A percentile compares a stretch with the other conserved stretches of the same genome.
Conservation (phyloP, 2,888 invertebrate species). For the Limnephilus auricula region DNA sequence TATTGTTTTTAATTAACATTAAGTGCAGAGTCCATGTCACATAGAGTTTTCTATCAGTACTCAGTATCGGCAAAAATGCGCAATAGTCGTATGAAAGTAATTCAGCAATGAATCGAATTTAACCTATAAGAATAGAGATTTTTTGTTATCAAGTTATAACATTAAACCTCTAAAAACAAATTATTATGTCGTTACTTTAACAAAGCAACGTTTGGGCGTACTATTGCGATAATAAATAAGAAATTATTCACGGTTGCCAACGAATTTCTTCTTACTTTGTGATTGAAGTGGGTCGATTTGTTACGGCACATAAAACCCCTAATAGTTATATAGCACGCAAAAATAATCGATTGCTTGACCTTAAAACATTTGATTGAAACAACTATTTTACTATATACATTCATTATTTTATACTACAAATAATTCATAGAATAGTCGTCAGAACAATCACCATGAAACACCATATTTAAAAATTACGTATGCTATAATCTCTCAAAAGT, state of each 20-base stretch:
- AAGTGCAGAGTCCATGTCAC: no score
- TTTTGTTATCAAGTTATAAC: not conserved
- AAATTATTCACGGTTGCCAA: slow-evolving; percentile 2
- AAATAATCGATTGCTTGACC: not conserved
- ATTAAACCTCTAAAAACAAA: not conserved
- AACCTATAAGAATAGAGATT: not conserved
- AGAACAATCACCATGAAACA: not conserved
- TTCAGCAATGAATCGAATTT: no score
- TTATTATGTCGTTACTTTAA: not conserved
- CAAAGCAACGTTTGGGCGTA: not conserved
- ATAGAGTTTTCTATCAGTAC: no score
- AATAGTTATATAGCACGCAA: not conserved
- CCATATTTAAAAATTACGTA: no score
- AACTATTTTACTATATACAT: not conserved
- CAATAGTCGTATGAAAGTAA: no score
- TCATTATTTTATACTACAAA: not conserved
- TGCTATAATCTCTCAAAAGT: not conserved
- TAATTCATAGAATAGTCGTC: not conserved
- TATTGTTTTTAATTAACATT: no score
- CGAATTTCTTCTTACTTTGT: not conserved
- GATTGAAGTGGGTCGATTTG: not conserved
- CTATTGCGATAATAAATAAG: not conserved
- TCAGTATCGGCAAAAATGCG: not conserved
- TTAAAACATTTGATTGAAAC: not conserved
- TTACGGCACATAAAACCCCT: not conserved